Evolutionary conservation across 2,888 invertebrate species (phyloP).

Genomic region (Melieria omissa): DNA sequence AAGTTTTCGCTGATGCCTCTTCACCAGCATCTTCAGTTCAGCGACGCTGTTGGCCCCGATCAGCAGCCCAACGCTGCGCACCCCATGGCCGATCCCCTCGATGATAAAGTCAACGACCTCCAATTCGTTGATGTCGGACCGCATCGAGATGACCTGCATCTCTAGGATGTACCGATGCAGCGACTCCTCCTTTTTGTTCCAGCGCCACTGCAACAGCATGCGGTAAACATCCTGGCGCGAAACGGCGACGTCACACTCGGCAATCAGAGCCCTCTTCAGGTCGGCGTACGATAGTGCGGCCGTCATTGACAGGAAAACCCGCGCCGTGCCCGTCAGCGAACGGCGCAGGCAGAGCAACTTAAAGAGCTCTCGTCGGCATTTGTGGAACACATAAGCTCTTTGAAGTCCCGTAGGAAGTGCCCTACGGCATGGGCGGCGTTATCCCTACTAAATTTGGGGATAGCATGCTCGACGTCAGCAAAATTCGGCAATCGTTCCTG

Average conservation of each 20-base stretch:
- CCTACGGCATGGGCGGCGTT: conserved; percentile 12
- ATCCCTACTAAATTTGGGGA: conserved; percentile 23
- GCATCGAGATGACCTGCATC: conserved; percentile 24
- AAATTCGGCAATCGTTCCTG: conserved; percentile 1
- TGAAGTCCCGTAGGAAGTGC: conserved; percentile 25
- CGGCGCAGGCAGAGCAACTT: conserved; percentile 14
- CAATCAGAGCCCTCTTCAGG: neutral
- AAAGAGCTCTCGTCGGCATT: conserved; percentile 23
- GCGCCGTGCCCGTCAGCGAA: conserved; percentile 15
- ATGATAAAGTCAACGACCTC: conserved; percentile 19
- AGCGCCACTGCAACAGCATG: conserved; percentile 11
- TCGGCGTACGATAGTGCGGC: neutral
- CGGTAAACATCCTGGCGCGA: conserved; percentile 14
- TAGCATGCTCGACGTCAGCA: conserved; percentile 25
- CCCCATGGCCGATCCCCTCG: conserved; percentile 8
- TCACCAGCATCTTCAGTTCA: conserved; percentile 13
- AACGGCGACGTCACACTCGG: neutral
- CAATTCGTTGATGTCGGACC: neutral
- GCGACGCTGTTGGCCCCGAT: conserved; percentile 20
- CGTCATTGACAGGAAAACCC: conserved; percentile 1
- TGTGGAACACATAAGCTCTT: conserved; percentile 16
- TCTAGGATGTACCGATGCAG: conserved; percentile 23
- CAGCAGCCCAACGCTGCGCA: conserved; percentile 11
- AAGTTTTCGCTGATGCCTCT: conserved; percentile 21
- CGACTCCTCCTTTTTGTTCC: conserved; percentile 14